Base-by-base conservation (phyloP, 2,113 vertebrate species). In the Neolamprologus hecqui region DNA sequence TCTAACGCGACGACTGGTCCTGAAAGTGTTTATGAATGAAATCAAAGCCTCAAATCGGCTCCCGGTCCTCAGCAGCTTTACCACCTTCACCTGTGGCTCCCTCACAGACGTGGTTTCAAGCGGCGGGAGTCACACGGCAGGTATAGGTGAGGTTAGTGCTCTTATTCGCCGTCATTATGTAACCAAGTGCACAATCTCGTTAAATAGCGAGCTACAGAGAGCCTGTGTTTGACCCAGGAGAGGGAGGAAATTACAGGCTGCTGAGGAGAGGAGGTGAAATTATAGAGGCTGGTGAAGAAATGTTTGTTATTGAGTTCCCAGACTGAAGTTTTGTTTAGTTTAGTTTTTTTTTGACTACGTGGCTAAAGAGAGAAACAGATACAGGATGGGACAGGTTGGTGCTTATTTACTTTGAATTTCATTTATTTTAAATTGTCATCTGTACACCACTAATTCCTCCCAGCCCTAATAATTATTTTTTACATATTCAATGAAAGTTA, bases 161-260 rank as follows among this genome's bases (percentile, higher is more conserved):
- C 12, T 49, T 89, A 33, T 47, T 86, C 21, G 81, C 82, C 13
- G 37, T 90, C 37, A 86, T 92, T 90, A 91, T 90, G 81, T 94
- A 92, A 93, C 65, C 60, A 5, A 87, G 84, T 75, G 84, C 57
- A 87, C 65, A 53, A 6, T 83, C 45, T 51, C 31, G 77, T 70
- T 87, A 83, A 55, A 73, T 10, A 58, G 9, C 77, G 57, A 31
- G 49, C 49, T 58, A 19, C 81, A n/a, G 28, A 80, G 54, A 15
- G n/a, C 42, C 81, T 83, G 31, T 58, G 82, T 87, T 86, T 84
- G 19, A 31, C 83, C 6, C 57, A 55, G 55, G 15, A 89, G 88
- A 28, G 82, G 84, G 47, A 82, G 70, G 26, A 88, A 89, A 94
- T 91, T 81, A 92, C 37, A 92, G 93, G 63, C 58, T 88, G 63